A percentile compares a stretch with the other conserved stretches of the same genome.
Conservation (phyloP, 1,140 invertebrate species). For the Archivesica marissinica region DNA sequence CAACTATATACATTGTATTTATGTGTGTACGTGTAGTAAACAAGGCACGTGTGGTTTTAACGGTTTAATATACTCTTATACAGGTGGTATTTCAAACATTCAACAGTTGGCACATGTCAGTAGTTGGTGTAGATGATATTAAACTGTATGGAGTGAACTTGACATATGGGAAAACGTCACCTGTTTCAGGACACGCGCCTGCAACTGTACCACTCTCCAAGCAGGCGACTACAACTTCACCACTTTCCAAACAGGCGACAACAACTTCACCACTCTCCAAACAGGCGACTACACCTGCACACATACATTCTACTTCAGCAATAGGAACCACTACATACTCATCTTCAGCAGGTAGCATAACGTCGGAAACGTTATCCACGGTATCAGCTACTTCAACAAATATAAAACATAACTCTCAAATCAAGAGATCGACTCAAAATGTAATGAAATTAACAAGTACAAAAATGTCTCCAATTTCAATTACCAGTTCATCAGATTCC, state of each 20-base stretch:
- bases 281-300: background rate
- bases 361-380: background rate
- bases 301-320: background rate
- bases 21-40: background rate
- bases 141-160: background rate
- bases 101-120: background rate
- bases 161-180: background rate
- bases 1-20: background rate
- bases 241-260: no score
- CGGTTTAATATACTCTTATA: background rate
- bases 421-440: no score
- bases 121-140: conserved; percentile 35
- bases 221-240: no score
- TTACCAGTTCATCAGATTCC: no score
- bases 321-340: background rate
- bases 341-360: background rate
- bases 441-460: no score
- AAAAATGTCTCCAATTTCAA: no score
- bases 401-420: no score
- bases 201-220: background rate
- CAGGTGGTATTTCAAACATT: conserved; percentile 33
- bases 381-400: no score
- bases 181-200: background rate
- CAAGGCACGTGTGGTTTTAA: background rate
- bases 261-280: no score